Evolutionary conservation across 2,797 vertebrate genomes (phyloP), one percentile per base, ranked within the genome.

Genomic region (Sebastes paucispinis): DNA sequence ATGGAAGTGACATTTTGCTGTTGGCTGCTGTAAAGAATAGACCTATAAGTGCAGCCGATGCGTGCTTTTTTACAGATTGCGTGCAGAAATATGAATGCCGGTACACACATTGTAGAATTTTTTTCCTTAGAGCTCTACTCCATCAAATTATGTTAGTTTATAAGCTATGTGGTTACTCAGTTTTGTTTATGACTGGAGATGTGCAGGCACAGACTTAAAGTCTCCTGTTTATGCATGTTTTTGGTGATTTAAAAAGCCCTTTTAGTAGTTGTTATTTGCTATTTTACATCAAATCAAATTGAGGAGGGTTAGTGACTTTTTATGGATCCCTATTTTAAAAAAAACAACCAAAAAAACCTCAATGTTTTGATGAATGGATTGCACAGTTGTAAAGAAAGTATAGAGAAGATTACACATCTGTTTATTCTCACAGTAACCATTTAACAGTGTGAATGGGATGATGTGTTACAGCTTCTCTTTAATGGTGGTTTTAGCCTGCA

Each of bases 381-480:
- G 24, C 77, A 50, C 50, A 57, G 47, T 65, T 73, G 11, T 55
- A 34, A 63, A 62, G 66, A 75, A 78, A 80, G 29, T 57, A 50
- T 14, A 63, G 67, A 39, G 31, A 70, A 63, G 25, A 67, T 77
- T 52, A 73, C 69, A 77, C 83, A 87, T 87, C 79, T 92, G 87
- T 87, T 88, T 86, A 55, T 77, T 76, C 32, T 75, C 79, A 79
- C 50, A 57, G 66, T 88, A 81, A 81, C 60, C 25, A 70, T 93
- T 92, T 91, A 79, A 80, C 85, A 89, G 80, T 85, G 70, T 91
- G 84, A 91, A 91, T 90, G 69, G 83, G 80, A 90, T 69, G 78
- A 89, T 84, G 87, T 78, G 80, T 85, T 75, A 20, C 54, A 73
- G 81, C 43, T 77, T 79, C 47, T 81, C 55, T 50, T 85, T 80